Base-by-base conservation (phyloP, 1,140 invertebrate species). In the Ceratosolen fusciceps region DNA sequence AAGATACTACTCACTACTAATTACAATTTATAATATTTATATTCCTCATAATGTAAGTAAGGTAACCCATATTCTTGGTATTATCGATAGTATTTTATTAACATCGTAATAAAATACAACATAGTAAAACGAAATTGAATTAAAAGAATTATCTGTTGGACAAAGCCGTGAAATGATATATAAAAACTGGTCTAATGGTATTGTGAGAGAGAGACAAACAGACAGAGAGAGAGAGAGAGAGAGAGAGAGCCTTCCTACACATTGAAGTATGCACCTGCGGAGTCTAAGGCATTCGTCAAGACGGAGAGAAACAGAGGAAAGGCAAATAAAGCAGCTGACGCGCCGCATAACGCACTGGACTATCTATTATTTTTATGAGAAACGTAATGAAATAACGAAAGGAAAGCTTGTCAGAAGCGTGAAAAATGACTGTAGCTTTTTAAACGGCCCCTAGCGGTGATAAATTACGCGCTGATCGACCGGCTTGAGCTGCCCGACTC, bases 371-470 rank as follows among this genome's bases (percentile, higher is more conserved):
- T 76, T 76, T 76, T 76, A 76, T 67, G 60, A 52, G 74, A 67
- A 76, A 67, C 60, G 16, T 76, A 76, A 76, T 76, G 74, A 76
- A 76, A 76, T 76, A 76, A 76, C 60, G 60, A 76, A 43, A 67
- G 47, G 37, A 54, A 52, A 76, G 74, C 39, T 67, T 76, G 60
- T 76, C 74, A 37, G 14, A 67, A 76, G 74, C n/a, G 60, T 76
- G 74, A 76, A 76, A 76, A 76, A 67, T 76, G 47, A 14, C 74
- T 49, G 39, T 26, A 54, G 74, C 60, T 76, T 76, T 67, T 76
- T 76, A 76, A 76, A 37, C 47, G 74, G 19, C 37, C 24, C 12
- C 58, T 21, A 62, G 21, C 19, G 31, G 9, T 71, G 75, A 77
- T 58, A 77, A 77, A 77, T 77, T 70, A 77, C 52, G 47, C 34